Evolutionary conservation across 2,888 invertebrate genomes (phyloP), one percentile per base, ranked within the genome.

Genomic region (Dryococelus australis): DNA sequence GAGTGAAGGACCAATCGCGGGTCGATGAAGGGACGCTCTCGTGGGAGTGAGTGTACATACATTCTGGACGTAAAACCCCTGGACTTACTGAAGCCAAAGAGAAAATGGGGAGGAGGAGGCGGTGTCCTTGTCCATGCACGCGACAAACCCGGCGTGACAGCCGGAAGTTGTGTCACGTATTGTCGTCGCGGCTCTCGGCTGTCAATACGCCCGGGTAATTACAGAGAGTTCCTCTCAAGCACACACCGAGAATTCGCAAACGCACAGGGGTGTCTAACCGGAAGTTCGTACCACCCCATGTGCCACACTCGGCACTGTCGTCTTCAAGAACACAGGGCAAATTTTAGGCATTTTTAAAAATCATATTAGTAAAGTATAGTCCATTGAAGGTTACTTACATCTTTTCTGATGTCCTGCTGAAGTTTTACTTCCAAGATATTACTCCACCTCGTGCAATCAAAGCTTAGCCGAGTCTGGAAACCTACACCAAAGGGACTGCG

Each of bases 141-240:
- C 83, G 83, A 6, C 83, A 83, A 83, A 65, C 65, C 65, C 65
- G 83, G 35, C 20, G 83, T 24, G 28, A 28, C 83, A 35, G 20
- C 35, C 83, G 83, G 83, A 83, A 83, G 83, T 83, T 28, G 13
- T 43, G 83, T 83, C 83, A 83, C 28, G 83, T 83, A 83, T 83
- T 83, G 83, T 83, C 83, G 27, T 24, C 35, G 83, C 83, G 80
- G 24, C 12, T 27, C 13, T n/a, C 80, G 24, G n/a, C 80, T 35
- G 83, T 83, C 83, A 83, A 83, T 35, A 83, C 83, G 43, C 83
- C 83, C 43, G 83, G 83, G 83, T 83, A 83, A 83, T 83, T 83
- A 83, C 83, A 65, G 65, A 12, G 65, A 8, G 65, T 8, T 65
- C 47, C 47, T 47, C 13, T 8, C 65, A 47, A 3, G 8, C 13